phyloP scores from a whole-genome alignment of 2,113 vertebrate genomes.

The Crypturellus undulatus region DNA sequence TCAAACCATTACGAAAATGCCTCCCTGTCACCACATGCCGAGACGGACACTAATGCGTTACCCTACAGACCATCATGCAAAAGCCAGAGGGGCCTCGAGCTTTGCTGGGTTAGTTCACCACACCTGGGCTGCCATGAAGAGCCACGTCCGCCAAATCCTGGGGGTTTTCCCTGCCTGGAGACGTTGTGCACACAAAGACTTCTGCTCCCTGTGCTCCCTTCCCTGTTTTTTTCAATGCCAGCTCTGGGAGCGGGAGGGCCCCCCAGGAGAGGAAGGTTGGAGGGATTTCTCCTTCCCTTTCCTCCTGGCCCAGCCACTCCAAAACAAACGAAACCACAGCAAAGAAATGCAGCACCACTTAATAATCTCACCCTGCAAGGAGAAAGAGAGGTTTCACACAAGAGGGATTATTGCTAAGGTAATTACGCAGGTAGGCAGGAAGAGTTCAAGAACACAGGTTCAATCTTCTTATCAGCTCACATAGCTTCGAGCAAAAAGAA shows the following conservation, averaged over 20 bases:
- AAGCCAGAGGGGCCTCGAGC: neutral
- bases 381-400: conserved; percentile 3
- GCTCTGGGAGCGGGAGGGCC: neutral
- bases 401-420: conserved; percentile 60
- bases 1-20: neutral
- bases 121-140: neutral
- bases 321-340: conserved; percentile 58
- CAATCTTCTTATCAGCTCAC: conserved; percentile 67
- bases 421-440: conserved; percentile 65
- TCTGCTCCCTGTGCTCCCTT: neutral
- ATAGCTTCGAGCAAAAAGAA: conserved; percentile 61
- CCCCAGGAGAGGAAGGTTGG: neutral
- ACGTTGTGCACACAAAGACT: neutral
- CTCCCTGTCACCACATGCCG: neutral
- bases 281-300: conserved; percentile 22
- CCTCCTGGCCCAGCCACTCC: conserved; percentile 29
- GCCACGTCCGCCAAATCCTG: neutral
- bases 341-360: neutral
- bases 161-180: neutral
- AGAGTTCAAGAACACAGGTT: conserved; percentile 63
- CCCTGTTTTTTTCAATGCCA: neutral
- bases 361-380: conserved; percentile 31
- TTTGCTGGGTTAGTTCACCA: neutral
- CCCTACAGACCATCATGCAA: neutral
- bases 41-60: neutral